These are phyloP conservation scores for Campaea margaritaria DNA, from an alignment of 2,888 invertebrate species.

Conservation along the genomic window DNA sequence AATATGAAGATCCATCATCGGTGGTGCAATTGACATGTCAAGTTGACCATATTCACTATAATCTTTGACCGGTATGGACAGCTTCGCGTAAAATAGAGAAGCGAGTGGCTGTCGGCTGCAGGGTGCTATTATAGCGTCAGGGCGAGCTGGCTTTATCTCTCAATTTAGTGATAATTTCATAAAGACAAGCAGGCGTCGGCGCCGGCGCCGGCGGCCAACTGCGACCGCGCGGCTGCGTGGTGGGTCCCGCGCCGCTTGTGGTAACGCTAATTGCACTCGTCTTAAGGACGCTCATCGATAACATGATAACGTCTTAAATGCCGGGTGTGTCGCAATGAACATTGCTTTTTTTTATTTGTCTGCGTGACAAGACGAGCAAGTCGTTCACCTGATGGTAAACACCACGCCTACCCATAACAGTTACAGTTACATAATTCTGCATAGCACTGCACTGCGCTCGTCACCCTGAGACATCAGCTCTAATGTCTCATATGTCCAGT, in stretches of 20 bases:
- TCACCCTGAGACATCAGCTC: too few species aligned
- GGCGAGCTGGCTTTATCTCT: conserved; percentile 73
- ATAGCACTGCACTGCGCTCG: too few species aligned
- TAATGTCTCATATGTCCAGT: too few species aligned
- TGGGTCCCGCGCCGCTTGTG: conserved; percentile 64
- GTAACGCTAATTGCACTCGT: conserved; percentile 76
- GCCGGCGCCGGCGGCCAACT: conserved; percentile 48
- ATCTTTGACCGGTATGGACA: conserved; percentile 30
- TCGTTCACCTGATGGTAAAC: too few species aligned
- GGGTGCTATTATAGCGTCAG: conserved; percentile 74
- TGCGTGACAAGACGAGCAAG: too few species aligned
- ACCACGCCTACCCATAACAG: too few species aligned
- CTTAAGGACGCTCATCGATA: conserved; percentile 78
- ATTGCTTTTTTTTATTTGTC: too few species aligned
- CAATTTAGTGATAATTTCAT: conserved; percentile 81
- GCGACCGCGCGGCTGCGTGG: conserved; percentile 57
- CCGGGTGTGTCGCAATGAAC: conserved; percentile 60
- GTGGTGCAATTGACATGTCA: conserved; percentile 43
- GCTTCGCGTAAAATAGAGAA: conserved; percentile 69
- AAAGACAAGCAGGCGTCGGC: conserved; percentile 60
- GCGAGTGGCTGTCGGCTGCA: conserved; percentile 48
- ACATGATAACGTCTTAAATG: conserved; percentile 79
- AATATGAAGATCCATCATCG: conserved; percentile 27
- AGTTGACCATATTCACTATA: conserved; percentile 39
- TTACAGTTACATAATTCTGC: too few species aligned